Conservation (phyloP, 2,797 vertebrate genomes). For the Falco biarmicus region DNA sequence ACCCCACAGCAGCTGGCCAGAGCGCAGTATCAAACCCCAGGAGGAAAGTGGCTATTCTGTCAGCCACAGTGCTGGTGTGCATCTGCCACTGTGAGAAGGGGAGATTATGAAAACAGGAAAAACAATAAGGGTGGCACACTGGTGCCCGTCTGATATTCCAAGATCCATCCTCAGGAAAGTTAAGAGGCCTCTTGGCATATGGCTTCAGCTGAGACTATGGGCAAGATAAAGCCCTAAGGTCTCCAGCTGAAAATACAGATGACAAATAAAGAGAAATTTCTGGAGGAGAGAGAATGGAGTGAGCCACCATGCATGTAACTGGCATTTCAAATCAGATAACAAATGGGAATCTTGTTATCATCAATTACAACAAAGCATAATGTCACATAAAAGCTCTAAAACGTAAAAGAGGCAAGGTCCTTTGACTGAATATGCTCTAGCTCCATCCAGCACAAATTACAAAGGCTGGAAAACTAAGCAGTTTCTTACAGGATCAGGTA, state of each 20-base stretch:
- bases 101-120: conserved; percentile 54
- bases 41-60: conserved; percentile 46
- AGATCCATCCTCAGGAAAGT: conserved; percentile 55
- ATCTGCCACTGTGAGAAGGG: conserved; percentile 59
- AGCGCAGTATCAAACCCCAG: conserved; percentile 2
- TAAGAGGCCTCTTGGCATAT: conserved; percentile 63
- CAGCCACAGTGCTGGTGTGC: conserved; percentile 40
- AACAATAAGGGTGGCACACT: conserved; percentile 58
- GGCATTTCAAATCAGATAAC: conserved; percentile 43
- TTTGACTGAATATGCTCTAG: neutral
- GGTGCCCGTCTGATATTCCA: conserved; percentile 40
- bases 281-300: neutral
- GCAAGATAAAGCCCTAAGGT: neutral
- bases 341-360: conserved; percentile 16
- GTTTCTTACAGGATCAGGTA: conserved; percentile 48
- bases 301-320: neutral
- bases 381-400: conserved; percentile 1
- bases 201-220: conserved; percentile 1
- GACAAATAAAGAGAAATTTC: conserved; percentile 18
- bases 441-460: neutral
- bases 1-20: conserved; percentile 35
- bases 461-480: conserved; percentile 43
- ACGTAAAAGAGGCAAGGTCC: neutral
- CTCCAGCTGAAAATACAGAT: conserved; percentile 25
- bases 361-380: conserved; percentile 11